Conservation (phyloP, 1,140 invertebrate species). For the Panulirus ornatus region DNA sequence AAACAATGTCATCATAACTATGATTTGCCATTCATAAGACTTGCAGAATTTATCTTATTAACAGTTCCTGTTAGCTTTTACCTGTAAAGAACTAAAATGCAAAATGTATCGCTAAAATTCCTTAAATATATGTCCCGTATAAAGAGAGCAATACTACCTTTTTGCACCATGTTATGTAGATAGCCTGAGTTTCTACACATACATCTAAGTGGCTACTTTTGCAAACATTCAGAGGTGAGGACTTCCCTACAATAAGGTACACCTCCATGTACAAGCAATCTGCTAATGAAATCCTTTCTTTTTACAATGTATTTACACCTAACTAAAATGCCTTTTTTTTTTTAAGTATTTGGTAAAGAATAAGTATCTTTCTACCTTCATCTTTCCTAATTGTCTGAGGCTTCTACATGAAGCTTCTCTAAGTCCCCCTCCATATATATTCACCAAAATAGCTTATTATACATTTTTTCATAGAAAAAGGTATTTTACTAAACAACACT, state of each 20-base stretch:
- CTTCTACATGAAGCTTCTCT: neutral
- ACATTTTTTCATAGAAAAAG: neutral
- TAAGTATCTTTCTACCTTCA: neutral
- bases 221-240: neutral
- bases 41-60: neutral
- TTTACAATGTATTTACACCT: neutral
- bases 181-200: neutral
- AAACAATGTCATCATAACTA: no score
- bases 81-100: neutral
- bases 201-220: conserved; percentile 13
- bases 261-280: conserved; percentile 6
- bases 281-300: neutral
- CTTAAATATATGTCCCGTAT: neutral
- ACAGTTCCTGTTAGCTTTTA: neutral
- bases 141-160: conserved; percentile 3
- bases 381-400: neutral
- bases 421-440: neutral
- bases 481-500: conserved; percentile 12
- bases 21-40: neutral
- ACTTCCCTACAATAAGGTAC: neutral
- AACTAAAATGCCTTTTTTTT: neutral
- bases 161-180: neutral
- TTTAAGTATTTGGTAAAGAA: neutral
- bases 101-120: neutral
- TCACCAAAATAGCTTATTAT: neutral